Evolutionary conservation across 2,113 vertebrate species (phyloP).

Genomic region (Ceyx cyanopectus): DNA sequence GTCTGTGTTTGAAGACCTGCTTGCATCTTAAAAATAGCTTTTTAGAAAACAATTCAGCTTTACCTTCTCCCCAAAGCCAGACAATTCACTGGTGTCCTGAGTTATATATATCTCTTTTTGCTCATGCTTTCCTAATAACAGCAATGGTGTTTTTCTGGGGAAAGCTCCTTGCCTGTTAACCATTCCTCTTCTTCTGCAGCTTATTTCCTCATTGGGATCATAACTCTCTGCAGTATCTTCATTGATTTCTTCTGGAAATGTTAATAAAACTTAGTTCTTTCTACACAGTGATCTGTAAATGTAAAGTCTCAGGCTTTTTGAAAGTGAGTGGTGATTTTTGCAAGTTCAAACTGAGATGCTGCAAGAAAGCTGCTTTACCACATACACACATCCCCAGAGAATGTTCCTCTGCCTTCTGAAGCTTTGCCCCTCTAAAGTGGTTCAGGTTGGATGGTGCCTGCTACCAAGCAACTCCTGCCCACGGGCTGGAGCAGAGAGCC

Average conservation of each 20-base stretch:
- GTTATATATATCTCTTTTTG: background rate
- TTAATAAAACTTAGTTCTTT: constrained; percentile 28
- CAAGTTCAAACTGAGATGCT: background rate
- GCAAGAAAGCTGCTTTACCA: background rate
- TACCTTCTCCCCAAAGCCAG: constrained; percentile 35
- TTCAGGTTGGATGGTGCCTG: background rate
- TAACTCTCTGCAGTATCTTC: constrained; percentile 12
- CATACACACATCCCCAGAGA: background rate
- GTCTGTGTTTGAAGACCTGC: constrained; percentile 26
- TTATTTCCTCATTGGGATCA: constrained; percentile 30
- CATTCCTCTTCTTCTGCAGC: background rate
- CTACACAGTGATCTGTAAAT: background rate
- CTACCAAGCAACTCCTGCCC: background rate
- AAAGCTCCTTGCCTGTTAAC: constrained; percentile 16
- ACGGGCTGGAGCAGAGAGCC: accelerated
- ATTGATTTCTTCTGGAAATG: constrained; percentile 22
- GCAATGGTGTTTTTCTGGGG: background rate
- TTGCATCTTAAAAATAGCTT: constrained; percentile 40
- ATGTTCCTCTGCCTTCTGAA: background rate
- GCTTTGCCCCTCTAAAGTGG: background rate
- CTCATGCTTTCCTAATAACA: background rate
- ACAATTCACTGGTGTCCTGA: background rate
- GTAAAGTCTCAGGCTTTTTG: background rate
- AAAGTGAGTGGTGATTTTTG: background rate
- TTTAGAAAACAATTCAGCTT: constrained; percentile 9